Base-by-base conservation (phyloP, 1,140 invertebrate species). In the Nautilus pompilius region DNA sequence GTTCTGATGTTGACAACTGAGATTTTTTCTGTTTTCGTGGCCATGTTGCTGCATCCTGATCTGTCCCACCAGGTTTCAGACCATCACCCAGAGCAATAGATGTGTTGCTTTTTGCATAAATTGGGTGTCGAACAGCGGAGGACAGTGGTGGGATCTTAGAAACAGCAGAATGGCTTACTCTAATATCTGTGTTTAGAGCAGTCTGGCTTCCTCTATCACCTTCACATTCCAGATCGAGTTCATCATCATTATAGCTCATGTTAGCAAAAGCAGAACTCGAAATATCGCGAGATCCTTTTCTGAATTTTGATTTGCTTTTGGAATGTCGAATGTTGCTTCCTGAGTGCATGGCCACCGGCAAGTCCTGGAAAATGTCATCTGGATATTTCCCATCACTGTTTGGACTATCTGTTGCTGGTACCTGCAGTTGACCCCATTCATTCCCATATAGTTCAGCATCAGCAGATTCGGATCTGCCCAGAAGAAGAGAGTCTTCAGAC, bases 171-270 rank as follows among this genome's bases (percentile, higher is more conserved):
- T 61, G 53, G 51, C 46, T 58, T 13, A 36, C 28, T 13, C 53
- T 51, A 15, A 49, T 54, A 22, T 53, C 61, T 59, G 48, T 62
- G 57, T 8, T 13, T 26, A 29, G 20, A n/a, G 30, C 20, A 49
- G 36, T 28, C 46, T 55, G 36, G n/a, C 36, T 48, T 30, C 20
- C 32, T 5, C 17, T 24, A 36, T 56, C 48, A 10, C 45, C 45
- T n/a, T 69, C 68, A 22, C 68, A 33, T 36, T 66, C 65, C 15
- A 66, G 61, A 41, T 75, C 72, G 24, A 75, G 71, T 60, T 72
- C 71, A 53, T 77, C 75, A 68, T 79, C 77, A 66, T 77, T 73
- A 58, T 76, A 79, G 63, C 77, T 79, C 77, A 79, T 79, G 58
- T 79, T 79, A 24, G 77, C 73, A 62, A 79, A 79, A 20, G 70